These are phyloP conservation scores for Sitophilus oryzae DNA, from an alignment of 1,140 invertebrate genomes.

Conservation along the genomic window DNA sequence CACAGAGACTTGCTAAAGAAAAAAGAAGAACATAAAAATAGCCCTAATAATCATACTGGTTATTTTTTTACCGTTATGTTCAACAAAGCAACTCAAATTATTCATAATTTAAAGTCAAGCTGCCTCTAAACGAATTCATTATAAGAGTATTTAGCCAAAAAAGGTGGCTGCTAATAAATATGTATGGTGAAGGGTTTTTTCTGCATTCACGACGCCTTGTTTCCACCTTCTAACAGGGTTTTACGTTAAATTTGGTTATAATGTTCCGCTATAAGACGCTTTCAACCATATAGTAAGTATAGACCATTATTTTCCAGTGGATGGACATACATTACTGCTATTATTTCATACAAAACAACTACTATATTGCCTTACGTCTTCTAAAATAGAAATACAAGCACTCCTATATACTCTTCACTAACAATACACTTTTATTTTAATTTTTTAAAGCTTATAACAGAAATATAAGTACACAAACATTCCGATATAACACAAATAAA, in stretches of 20 bases:
- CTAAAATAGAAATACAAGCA: too few species aligned
- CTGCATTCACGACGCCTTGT: slow-evolving; percentile 1
- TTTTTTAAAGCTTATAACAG: too few species aligned
- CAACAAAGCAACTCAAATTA: slow-evolving; percentile 11
- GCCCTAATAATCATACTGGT: not conserved
- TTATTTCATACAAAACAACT: slow-evolving; percentile 12
- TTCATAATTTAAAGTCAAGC: slow-evolving; percentile 5
- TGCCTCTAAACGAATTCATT: not conserved
- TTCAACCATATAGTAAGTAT: slow-evolving; percentile 8
- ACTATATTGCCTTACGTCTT: slow-evolving; percentile 1
- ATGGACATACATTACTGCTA: slow-evolving; percentile 13
- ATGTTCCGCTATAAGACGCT: slow-evolving; percentile 1
- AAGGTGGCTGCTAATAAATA: not conserved
- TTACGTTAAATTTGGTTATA: not conserved
- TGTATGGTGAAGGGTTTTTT: not conserved
- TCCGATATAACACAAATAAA: too few species aligned
- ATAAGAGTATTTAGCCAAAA: not conserved
- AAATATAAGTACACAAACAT: too few species aligned
- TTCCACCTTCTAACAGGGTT: slow-evolving; percentile 1
- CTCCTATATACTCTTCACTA: too few species aligned
- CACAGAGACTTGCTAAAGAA: not conserved
- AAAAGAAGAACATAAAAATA: not conserved
- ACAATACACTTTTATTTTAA: too few species aligned
- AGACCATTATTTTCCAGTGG: slow-evolving; percentile 18
- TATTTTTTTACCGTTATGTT: slow-evolving; percentile 8